Evolutionary conservation across 2,797 vertebrate genomes (phyloP).

Genomic region (Tauraco hartlaubi): DNA sequence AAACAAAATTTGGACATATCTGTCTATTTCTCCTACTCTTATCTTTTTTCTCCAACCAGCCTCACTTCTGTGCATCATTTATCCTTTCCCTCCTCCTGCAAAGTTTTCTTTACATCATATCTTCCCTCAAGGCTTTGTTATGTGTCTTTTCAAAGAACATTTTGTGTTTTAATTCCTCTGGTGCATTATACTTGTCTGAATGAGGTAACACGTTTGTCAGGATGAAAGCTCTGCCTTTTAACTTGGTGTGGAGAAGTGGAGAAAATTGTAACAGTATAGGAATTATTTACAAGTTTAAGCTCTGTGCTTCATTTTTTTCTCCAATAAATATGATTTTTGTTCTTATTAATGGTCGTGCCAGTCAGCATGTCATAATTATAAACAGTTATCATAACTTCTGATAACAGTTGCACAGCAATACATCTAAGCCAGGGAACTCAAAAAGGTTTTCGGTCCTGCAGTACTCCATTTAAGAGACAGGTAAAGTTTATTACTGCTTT

Average conservation of each 20-base stretch:
- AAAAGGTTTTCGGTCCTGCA: background rate
- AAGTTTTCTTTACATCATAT: background rate
- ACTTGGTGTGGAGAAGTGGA: background rate
- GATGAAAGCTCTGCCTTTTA: background rate
- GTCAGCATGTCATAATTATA: background rate
- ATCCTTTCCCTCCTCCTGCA: background rate
- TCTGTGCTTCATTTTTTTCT: background rate
- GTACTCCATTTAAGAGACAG: background rate
- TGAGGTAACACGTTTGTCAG: background rate
- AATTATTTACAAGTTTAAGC: constrained; percentile 2
- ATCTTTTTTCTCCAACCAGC: background rate
- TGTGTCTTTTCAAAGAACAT: background rate
- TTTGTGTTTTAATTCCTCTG: background rate
- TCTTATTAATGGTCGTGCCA: background rate
- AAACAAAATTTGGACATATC: background rate
- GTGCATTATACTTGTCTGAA: background rate
- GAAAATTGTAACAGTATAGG: background rate
- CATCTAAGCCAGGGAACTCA: background rate
- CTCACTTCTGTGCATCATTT: background rate
- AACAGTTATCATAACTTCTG: background rate
- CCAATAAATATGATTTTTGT: background rate
- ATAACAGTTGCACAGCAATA: background rate
- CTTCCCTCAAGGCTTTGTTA: background rate
- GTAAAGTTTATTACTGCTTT: background rate
- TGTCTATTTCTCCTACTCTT: background rate